Conservation (phyloP, 2,797 vertebrate genomes). For the Benthosema pterotum region DNA sequence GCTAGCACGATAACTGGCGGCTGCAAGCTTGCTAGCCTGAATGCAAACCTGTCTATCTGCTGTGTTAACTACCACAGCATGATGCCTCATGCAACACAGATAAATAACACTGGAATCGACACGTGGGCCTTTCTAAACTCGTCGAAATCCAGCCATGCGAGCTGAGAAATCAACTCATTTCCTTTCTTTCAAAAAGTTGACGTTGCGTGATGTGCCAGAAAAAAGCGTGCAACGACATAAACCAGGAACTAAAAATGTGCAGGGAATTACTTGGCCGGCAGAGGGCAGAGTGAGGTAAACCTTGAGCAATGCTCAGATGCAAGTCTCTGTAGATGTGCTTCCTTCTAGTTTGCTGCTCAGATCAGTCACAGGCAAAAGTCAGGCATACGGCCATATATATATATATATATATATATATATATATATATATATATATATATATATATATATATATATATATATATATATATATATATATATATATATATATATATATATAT, state of each 20-base stretch:
- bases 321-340: no score
- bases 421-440: no score
- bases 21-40: neutral
- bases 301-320: no score
- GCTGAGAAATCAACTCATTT: slow-evolving; percentile 46
- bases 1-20: slow-evolving; percentile 60
- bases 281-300: slow-evolving; percentile 47
- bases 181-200: slow-evolving; percentile 76
- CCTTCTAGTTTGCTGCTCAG: no score
- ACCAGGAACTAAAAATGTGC: slow-evolving; percentile 71
- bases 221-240: slow-evolving; percentile 71
- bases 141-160: slow-evolving; percentile 22
- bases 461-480: no score
- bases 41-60: slow-evolving; percentile 23
- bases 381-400: no score
- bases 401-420: no score
- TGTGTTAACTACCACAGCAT: slow-evolving; percentile 53
- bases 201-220: slow-evolving; percentile 57
- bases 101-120: slow-evolving; percentile 22
- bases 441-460: no score
- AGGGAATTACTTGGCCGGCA: slow-evolving; percentile 38
- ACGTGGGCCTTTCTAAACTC: slow-evolving; percentile 6
- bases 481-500: no score
- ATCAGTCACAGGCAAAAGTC: slow-evolving; percentile 3
- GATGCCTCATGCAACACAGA: slow-evolving; percentile 44